Evolutionary conservation across 1,140 invertebrate genomes (phyloP).

Genomic region (Nixonia krombeini): DNA sequence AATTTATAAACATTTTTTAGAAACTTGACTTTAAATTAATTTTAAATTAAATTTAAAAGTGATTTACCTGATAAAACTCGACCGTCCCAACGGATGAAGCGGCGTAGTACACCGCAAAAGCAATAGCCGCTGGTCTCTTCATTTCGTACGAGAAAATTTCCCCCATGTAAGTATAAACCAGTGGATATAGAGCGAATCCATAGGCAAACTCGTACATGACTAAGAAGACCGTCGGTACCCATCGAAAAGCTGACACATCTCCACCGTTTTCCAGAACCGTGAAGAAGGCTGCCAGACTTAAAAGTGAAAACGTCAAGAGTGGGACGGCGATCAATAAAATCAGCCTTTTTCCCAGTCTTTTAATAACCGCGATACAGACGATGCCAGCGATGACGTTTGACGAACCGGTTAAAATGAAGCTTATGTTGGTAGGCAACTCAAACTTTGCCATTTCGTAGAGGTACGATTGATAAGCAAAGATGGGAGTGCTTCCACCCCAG

Average conservation of each 20-base stretch:
- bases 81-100: constrained; percentile 58
- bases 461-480: constrained; percentile 85
- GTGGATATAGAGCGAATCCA: constrained; percentile 65
- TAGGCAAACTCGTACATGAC: constrained; percentile 62
- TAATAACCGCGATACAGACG: constrained; percentile 78
- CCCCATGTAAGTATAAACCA: constrained; percentile 66
- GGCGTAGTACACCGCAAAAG: constrained; percentile 64
- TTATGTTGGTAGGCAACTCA: constrained; percentile 74
- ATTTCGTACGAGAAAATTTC: constrained; percentile 70
- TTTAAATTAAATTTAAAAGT: no score
- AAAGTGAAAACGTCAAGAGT: constrained; percentile 76
- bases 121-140: constrained; percentile 65
- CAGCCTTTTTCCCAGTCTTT: constrained; percentile 80
- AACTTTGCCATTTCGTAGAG: constrained; percentile 84
- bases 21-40: no score
- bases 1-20: no score
- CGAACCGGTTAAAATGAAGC: constrained; percentile 83
- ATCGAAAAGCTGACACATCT: constrained; percentile 67
- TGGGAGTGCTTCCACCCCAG: constrained; percentile 84
- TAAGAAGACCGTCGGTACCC: constrained; percentile 59
- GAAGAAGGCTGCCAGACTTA: constrained; percentile 77
- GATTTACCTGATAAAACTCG: constrained; percentile 70
- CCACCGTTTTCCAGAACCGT: constrained; percentile 70
- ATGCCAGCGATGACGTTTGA: constrained; percentile 80
- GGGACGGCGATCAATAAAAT: constrained; percentile 79